Base-by-base conservation (phyloP, 1,140 invertebrate species). In the Neodiprion lecontei region DNA sequence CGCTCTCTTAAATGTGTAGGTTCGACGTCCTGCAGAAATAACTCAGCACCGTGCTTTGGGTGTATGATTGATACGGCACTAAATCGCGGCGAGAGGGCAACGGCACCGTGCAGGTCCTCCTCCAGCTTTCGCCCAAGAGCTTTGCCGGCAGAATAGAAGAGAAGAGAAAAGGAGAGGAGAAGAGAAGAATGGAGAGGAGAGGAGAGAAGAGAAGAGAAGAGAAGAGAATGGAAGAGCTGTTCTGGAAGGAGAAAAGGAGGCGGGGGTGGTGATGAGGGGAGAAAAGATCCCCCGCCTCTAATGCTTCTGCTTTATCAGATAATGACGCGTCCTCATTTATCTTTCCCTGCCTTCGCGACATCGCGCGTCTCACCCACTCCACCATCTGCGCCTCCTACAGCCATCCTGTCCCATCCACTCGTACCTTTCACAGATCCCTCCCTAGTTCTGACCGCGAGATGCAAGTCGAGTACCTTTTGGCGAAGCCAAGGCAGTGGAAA, bases 61-160 rank as follows among this genome's bases (percentile, higher is more conserved):
- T 61, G 53, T 61, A 61, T 61, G 53, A 61, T 61, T 61, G 53
- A 61, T 61, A 61, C 53, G 53, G 53, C 53, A 61, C 53, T 61
- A 61, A 61, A 61, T 61, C 9, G 53, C 53, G 53, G 53, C 53
- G 53, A 12, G n/a, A 61, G 53, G 53, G 11, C 53, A 61, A 61
- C 53, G 53, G 53, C 53, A 17, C 53, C n/a, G n/a, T 61, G 28
- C 28, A 40, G 28, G 2, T 40, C 28, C 28, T 40, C 28, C 53
- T 61, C 8, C 53, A 40, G 28, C 28, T 61, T 61, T 61, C 9
- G 11, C 53, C 11, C 53, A 61, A 69, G 67, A 69, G 67, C 40
- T 47, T 69, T 7, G 4, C 17, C 12, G 61, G 12, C 12, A 9
- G 17, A 48, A 66, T 9, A 70, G 71, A 7, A 47, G 14, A 65